Evolutionary conservation across 2,888 invertebrate species (phyloP), one percentile per base, ranked within the genome.

Genomic region (Caenorhabditis doughertyi): DNA sequence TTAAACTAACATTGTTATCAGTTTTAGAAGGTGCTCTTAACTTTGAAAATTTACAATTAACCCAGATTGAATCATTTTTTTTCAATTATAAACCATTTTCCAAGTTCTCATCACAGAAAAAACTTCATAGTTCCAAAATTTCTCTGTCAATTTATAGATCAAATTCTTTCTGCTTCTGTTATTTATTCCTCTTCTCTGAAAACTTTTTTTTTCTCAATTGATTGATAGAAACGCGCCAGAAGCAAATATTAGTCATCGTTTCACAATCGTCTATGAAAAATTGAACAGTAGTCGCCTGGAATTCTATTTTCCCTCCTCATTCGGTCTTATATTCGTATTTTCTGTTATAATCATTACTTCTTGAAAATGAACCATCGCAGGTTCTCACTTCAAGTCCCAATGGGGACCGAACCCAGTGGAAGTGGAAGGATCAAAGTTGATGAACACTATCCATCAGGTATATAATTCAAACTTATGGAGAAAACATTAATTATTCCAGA

Each of bases 391-490:
- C 79, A 79, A 79, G 83, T 84, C 80, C 82, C 84, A 44, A 84
- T 85, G 84, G 84, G 85, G 73, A 79, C 79, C 67, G 85, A 85
- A 71, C 79, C 76, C 35, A 76, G 81, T 35, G 80, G 74, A 65
- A 82, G 79, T 74, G 84, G 83, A 64, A 76, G 55, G 68, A 85
- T 85, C 67, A 79, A 73, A 60, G 86, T 86, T 47, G 84, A 84
- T 44, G 85, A 85, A 29, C 62, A 82, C 39, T 86, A 86, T 77
- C 85, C 85, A 60, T 76, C 84, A 81, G 86, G 86, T 85, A 55
- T n/a, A 11, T 8, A 1, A 5, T n/a, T 16, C 9, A 51, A 53
- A 68, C 8, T 32, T 25, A 0, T 18, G 11, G 7, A 32, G 11
- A 13, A n/a, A 25, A 11, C 9, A 56, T 0, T 42, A n/a, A 23